Conservation (phyloP, 2,888 invertebrate species). For the Dynastes maya region DNA sequence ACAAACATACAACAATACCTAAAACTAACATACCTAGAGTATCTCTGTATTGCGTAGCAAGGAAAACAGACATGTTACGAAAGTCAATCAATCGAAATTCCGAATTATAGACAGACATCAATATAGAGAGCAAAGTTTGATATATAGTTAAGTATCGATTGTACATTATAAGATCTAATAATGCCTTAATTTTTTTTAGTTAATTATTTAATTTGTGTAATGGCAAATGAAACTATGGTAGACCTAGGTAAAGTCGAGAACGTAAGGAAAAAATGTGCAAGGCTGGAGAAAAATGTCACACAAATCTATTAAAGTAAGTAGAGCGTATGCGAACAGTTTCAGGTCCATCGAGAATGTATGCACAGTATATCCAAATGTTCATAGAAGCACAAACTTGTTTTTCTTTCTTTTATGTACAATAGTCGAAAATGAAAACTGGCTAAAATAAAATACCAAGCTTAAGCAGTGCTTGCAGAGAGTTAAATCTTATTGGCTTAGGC, state of each 20-base stretch:
- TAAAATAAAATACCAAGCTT: slow-evolving; percentile 25
- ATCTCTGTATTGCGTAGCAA: slow-evolving; percentile 70
- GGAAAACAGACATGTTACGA: slow-evolving; percentile 66
- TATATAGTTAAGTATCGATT: slow-evolving; percentile 35
- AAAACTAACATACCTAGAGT: slow-evolving; percentile 70
- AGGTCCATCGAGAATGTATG: not conserved
- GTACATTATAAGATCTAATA: slow-evolving; percentile 28
- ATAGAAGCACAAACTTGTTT: slow-evolving; percentile 46
- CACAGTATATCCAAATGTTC: not conserved
- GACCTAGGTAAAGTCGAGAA: slow-evolving; percentile 68
- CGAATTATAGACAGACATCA: slow-evolving; percentile 44
- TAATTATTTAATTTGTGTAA: slow-evolving; percentile 25
- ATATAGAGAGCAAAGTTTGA: slow-evolving; percentile 41
- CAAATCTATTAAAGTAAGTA: slow-evolving; percentile 46
- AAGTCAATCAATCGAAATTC: slow-evolving; percentile 53
- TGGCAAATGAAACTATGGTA: slow-evolving; percentile 41
- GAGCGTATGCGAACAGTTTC: slow-evolving; percentile 45
- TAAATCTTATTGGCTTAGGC: not conserved
- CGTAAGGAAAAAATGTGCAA: slow-evolving; percentile 63
- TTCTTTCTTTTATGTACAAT: slow-evolving; percentile 1
- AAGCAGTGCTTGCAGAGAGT: slow-evolving; percentile 25
- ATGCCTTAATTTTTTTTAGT: slow-evolving; percentile 18
- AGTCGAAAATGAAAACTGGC: not conserved
- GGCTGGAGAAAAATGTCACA: slow-evolving; percentile 55
- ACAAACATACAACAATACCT: slow-evolving; percentile 51